These are phyloP conservation scores for Cyanoramphus novaezelandiae DNA, from an alignment of 2,113 vertebrate species.

Conservation along the genomic window DNA sequence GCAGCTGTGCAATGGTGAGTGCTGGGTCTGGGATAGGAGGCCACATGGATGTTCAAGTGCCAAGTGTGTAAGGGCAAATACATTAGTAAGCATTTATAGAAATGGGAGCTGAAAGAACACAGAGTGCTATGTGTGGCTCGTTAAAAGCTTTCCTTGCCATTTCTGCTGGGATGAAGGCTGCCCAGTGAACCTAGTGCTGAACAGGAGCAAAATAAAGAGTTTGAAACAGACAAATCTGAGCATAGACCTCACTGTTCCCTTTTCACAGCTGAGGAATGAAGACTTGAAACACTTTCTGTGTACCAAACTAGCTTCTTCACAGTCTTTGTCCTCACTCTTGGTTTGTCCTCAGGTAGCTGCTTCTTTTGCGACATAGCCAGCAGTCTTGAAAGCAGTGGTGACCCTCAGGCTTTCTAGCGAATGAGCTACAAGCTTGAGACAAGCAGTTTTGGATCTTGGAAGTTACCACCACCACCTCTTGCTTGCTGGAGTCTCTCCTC, in stretches of 20 bases:
- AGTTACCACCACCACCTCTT: not conserved
- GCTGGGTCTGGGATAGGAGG: not conserved
- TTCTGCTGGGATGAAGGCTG: not conserved
- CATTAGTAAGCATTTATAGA: not conserved
- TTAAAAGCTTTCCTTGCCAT: not conserved
- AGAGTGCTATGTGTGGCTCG: fast-evolving
- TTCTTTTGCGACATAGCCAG: not conserved
- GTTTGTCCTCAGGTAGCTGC: not conserved
- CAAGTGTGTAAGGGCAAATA: not conserved
- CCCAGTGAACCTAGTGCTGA: not conserved
- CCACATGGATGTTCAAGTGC: not conserved
- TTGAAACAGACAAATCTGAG: not conserved
- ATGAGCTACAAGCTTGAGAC: not conserved
- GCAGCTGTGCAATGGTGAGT: not conserved
- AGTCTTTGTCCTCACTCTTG: not conserved
- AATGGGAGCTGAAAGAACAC: not conserved
- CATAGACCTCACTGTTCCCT: not conserved
- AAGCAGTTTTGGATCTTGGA: not conserved
- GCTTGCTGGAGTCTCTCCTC: not conserved
- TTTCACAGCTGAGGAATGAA: not conserved
- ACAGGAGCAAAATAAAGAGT: not conserved
- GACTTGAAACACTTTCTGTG: not conserved
- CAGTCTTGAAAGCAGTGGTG: not conserved
- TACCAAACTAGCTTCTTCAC: not conserved
- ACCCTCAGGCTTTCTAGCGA: not conserved